These are phyloP conservation scores for Spondyliosoma cantharus DNA, from an alignment of 2,797 vertebrate species.

Conservation along the genomic window DNA sequence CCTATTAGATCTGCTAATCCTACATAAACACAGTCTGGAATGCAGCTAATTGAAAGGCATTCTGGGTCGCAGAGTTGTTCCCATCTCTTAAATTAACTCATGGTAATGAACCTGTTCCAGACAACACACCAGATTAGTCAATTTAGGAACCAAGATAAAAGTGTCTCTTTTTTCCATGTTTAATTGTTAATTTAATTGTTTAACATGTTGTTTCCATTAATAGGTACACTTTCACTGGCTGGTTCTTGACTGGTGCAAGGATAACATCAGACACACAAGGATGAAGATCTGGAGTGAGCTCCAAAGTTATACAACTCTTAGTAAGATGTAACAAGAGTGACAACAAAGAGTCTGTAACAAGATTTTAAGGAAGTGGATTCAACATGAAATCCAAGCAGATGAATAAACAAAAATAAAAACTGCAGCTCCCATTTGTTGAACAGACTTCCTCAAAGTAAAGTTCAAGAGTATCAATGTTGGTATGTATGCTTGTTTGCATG, in stretches of 20 bases:
- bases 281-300: neutral
- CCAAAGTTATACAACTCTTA: neutral
- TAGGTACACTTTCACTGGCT: neutral
- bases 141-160: conserved; percentile 20
- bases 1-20: conserved; percentile 70
- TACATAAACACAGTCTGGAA: conserved; percentile 65
- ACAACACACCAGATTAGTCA: conserved; percentile 40
- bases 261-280: conserved; percentile 10
- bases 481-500: neutral
- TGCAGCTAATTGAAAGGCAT: conserved; percentile 70
- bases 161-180: neutral
- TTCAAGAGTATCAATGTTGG: conserved; percentile 1
- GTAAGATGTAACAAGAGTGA: neutral
- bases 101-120: conserved; percentile 52
- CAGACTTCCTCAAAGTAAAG: conserved; percentile 1
- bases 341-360: neutral
- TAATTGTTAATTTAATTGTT: too few relatives aligned
- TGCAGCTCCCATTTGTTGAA: conserved; percentile 59
- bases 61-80: conserved; percentile 59
- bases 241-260: neutral
- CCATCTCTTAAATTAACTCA: conserved; percentile 66
- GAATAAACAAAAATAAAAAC: conserved; percentile 54
- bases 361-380: neutral
- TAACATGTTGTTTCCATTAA: too few relatives aligned
- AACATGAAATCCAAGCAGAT: conserved; percentile 47